Conservation (phyloP, 2,888 invertebrate species). For the Cosmia trapezina region DNA sequence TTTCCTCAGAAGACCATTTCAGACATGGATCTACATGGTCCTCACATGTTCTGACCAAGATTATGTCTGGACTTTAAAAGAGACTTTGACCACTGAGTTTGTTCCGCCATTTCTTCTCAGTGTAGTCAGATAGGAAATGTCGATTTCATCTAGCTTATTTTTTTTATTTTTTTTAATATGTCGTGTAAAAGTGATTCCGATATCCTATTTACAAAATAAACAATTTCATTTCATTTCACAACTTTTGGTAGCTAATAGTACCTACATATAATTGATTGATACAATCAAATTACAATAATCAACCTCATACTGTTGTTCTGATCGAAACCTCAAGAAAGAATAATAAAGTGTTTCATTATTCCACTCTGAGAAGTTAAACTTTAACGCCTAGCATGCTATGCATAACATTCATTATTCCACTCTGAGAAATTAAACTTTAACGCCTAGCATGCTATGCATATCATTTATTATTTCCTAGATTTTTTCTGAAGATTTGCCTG, state of each 20-base stretch:
- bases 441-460: not conserved
- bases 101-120: too few relatives aligned
- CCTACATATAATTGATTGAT: not conserved
- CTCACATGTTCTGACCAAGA: too few relatives aligned
- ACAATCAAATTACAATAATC: not conserved
- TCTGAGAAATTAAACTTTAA: not conserved
- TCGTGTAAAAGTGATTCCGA: too few relatives aligned
- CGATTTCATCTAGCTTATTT: too few relatives aligned
- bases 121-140: too few relatives aligned
- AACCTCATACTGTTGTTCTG: not conserved
- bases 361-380: not conserved
- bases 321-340: not conserved
- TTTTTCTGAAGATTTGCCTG: not conserved
- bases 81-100: too few relatives aligned
- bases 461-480: not conserved
- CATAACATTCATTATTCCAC: not conserved
- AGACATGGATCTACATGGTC: too few relatives aligned
- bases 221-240: too few relatives aligned
- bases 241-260: not conserved
- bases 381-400: not conserved
- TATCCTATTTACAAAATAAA: too few relatives aligned
- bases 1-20: too few relatives aligned
- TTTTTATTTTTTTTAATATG: too few relatives aligned
- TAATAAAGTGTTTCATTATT: not conserved
- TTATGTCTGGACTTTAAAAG: too few relatives aligned